A percentile compares a stretch with the other conserved stretches of the same genome.
Evolutionary conservation across 2,888 invertebrate species (phyloP).

Genomic region (Aspidiotus destructor): DNA sequence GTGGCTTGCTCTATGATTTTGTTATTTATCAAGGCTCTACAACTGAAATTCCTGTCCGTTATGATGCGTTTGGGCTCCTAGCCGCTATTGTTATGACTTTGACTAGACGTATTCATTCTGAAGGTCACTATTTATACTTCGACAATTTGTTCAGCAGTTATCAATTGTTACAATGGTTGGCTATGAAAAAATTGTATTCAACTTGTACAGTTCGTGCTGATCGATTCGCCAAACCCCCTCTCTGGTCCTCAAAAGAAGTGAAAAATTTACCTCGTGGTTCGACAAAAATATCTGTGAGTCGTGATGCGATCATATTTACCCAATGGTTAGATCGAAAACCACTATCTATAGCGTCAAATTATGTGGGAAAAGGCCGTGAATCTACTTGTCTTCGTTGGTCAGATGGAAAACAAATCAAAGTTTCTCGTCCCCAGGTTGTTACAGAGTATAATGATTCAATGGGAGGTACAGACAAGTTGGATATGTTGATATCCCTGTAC

Average conservation of each 20-base stretch:
- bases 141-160: constrained; percentile 34
- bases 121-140: constrained; percentile 22
- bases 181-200: constrained; percentile 24
- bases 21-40: constrained; percentile 38
- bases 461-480: constrained; percentile 35
- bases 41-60: constrained; percentile 5
- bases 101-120: constrained; percentile 11
- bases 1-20: constrained; percentile 38
- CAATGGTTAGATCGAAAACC: constrained; percentile 34
- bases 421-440: constrained; percentile 33
- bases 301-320: constrained; percentile 30
- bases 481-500: constrained; percentile 33
- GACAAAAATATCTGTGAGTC: constrained; percentile 13
- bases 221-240: constrained; percentile 26
- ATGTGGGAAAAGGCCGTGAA: constrained; percentile 28
- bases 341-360: constrained; percentile 30
- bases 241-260: constrained; percentile 15
- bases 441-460: constrained; percentile 34
- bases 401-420: constrained; percentile 11
- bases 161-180: constrained; percentile 25
- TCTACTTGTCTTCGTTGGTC: not conserved
- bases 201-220: constrained; percentile 30
- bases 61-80: constrained; percentile 12
- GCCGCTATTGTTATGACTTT: constrained; percentile 17
- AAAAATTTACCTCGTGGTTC: constrained; percentile 29